Conservation (phyloP, 2,888 invertebrate genomes). For the Ernsta delagoae region DNA sequence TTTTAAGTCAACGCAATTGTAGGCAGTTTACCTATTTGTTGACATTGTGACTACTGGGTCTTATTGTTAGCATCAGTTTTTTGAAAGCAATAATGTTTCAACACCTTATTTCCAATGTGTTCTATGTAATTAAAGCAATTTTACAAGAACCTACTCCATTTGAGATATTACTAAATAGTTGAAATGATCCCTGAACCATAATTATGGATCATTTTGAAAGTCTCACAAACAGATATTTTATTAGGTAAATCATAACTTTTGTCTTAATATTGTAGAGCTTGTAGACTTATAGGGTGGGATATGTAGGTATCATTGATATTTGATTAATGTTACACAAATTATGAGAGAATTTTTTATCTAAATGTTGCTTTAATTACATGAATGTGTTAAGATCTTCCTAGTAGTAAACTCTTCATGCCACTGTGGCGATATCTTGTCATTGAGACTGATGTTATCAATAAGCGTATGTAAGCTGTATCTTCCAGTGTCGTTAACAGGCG, state of each 20-base stretch:
- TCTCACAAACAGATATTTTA: conserved; percentile 24
- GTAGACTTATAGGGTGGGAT: not conserved
- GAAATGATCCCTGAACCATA: no score
- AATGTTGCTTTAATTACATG: conserved; percentile 56
- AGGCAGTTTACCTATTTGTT: conserved; percentile 39
- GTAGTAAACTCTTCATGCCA: conserved; percentile 52
- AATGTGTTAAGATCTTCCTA: conserved; percentile 55
- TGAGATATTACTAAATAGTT: no score
- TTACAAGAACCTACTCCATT: no score
- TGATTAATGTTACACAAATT: conserved; percentile 56
- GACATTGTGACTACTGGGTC: conserved; percentile 55
- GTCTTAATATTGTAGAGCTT: conserved; percentile 2
- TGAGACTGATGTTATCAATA: conserved; percentile 80
- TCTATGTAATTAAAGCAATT: conserved; percentile 41
- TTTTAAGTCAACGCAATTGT: conserved; percentile 40
- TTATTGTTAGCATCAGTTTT: conserved; percentile 79
- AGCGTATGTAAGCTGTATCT: conserved; percentile 44
- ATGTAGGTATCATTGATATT: not conserved
- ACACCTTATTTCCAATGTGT: conserved; percentile 53
- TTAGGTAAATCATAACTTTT: conserved; percentile 29
- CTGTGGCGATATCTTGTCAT: conserved; percentile 66
- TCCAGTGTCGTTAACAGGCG: conserved; percentile 41
- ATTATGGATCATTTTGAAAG: no score
- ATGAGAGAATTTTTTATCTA: conserved; percentile 62
- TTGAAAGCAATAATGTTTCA: conserved; percentile 66